Base-by-base conservation (phyloP, 1,140 invertebrate species). In the Nasonia longicornis region DNA sequence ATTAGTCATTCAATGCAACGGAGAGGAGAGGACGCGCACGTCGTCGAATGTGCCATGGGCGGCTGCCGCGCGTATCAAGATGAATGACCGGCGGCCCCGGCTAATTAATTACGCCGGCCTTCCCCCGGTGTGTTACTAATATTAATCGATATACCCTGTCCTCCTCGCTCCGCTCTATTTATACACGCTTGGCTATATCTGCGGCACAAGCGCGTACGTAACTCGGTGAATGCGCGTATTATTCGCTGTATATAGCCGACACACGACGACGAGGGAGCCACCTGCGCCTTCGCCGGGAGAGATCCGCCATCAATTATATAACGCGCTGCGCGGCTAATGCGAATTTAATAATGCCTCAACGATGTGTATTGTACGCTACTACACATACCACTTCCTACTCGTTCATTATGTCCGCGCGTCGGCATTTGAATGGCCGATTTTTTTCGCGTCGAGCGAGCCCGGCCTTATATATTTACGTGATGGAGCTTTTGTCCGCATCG, bases 31-130 rank as follows among this genome's bases (percentile, higher is more conserved):
- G 85, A 83, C 85, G 84, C 84, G 84, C 85, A 84, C 83, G 80
- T 70, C 38, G 2, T 7, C 22, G 11, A 4, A n/a, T 12, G 11
- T 66, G 64, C 64, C 26, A 67, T 45, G 77, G 84, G 81, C 82
- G 72, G 84, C 81, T 83, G 83, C 31, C 3, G 31, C 31, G 31
- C 38, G 38, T 72, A 87, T 87, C 86, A 87, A 87, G 86, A 86
- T 83, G 85, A 86, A 87, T 87, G 84, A 77, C 29, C 80, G 31
- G 80, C 74, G 79, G 78, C 14, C 70, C 77, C 71, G 38, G 35
- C 84, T 85, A 85, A 88, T 89, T 88, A 87, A 87, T 87, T 87
- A 86, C 83, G 22, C 38, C 35, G 71, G 81, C 84, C 83, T 86
- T 83, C 84, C 84, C 83, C 82, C 84, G 20, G 26, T 73, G 83